Evolutionary conservation across 2,797 vertebrate species (phyloP), one percentile per base, ranked within the genome.

Genomic region (Zonotrichia albicollis): DNA sequence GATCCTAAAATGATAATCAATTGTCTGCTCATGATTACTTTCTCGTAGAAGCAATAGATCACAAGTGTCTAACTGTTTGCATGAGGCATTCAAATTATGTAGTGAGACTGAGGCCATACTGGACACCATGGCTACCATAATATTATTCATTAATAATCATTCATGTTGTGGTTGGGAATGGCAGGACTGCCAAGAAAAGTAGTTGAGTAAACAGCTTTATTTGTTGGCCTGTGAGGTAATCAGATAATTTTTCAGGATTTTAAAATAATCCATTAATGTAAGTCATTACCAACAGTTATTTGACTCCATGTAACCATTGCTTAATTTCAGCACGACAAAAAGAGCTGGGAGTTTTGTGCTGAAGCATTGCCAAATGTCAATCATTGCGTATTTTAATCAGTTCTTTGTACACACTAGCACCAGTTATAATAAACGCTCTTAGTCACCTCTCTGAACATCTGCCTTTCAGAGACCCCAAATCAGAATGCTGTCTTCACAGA

Each of bases 11-110:
- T 46, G 16, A 30, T 96, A 97, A 97, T 93, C 92, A 95, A 14
- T 96, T 96, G 90, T 94, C 96, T 89, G 75, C 74, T 96, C 73
- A 40, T 96, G 91, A 97, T 97, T 97, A 90, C 93, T 96, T 97
- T 97, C 91, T 95, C 74, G 82, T 75, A 90, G 85, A 95, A 95
- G 73, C 51, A 93, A 93, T 96, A 91, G 91, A 89, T 97, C 88
- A 94, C 53, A 81, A 70, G 17, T 62, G 74, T 81, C 94, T 94
- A 83, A 91, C 64, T 80, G 79, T 92, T 96, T 90, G 53, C 60
- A 86, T 34, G 61, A 89, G 74, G 36, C 68, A 91, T 95, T 91
- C 87, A 94, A 90, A 94, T 93, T 75, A 76, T 50, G 11, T 48
- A 53, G 40, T 45, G 51, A 78, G 36, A 58, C 70, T 66, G 66